Conservation (phyloP, 1,140 invertebrate species). For the Aplysia californica region DNA sequence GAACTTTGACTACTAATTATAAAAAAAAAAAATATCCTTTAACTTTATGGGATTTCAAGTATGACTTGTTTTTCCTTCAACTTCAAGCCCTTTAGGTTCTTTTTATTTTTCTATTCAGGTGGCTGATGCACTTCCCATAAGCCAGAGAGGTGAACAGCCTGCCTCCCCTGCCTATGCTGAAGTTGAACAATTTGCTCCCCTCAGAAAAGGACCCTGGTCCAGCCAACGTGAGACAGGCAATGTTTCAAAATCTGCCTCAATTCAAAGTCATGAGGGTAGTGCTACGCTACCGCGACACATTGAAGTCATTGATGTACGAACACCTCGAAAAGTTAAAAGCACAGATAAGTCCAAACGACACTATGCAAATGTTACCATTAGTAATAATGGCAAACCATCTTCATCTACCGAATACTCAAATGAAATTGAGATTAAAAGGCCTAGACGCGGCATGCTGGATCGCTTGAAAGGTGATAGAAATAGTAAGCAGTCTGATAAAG, state of each 20-base stretch:
- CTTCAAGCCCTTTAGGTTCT: no score
- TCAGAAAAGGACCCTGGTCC: conserved; percentile 5
- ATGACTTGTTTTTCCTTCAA: no score
- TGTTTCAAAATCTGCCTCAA: not conserved
- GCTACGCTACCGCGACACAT: not conserved
- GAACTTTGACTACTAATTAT: no score
- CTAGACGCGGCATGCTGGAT: no score
- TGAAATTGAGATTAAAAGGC: no score
- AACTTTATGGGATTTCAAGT: no score
- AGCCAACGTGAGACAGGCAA: not conserved
- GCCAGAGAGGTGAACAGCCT: conserved; percentile 6
- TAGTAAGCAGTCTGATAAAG: no score
- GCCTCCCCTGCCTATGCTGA: conserved; percentile 22
- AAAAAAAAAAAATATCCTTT: no score
- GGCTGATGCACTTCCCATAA: conserved; percentile 11
- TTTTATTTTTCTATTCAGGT: not conserved
- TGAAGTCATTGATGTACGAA: not conserved
- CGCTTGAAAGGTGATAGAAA: no score
- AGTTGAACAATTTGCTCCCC: not conserved
- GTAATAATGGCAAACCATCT: not conserved
- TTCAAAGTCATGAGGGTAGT: not conserved
- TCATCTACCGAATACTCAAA: not conserved
- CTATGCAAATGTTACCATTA: not conserved
- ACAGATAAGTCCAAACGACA: not conserved
- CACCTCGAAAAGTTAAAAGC: not conserved